Conservation (phyloP, 2,113 vertebrate genomes). For the Phylloscopus trochiloides region DNA sequence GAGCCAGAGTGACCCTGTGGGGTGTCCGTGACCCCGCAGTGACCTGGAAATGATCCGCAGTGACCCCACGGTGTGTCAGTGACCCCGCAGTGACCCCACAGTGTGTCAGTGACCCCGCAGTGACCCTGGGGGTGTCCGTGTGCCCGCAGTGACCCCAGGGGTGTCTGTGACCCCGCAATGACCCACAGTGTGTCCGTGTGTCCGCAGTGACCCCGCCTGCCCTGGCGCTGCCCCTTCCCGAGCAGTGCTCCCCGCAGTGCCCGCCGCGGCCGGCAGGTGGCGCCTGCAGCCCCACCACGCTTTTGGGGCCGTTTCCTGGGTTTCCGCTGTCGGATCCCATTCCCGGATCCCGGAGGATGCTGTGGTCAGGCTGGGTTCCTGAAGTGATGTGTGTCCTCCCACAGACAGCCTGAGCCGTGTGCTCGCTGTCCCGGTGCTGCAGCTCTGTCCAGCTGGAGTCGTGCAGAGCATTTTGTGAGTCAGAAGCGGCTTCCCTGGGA, state of each 20-base stretch:
- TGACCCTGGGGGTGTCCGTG: no score
- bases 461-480: not conserved
- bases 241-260: not conserved
- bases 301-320: fast-evolving
- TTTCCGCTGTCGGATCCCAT: fast-evolving
- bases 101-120: no score
- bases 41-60: no score
- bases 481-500: fast-evolving
- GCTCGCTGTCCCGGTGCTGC: fast-evolving
- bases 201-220: no score
- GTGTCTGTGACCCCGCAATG: no score
- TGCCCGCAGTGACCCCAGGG: no score
- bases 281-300: fast-evolving
- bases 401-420: fast-evolving
- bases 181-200: no score
- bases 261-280: not conserved
- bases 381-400: fast-evolving
- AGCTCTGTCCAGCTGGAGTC: fast-evolving
- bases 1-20: no score
- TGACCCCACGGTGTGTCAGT: not conserved
- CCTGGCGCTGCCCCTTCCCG: not conserved
- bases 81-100: not conserved
- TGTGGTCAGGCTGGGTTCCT: fast-evolving
- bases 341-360: fast-evolving
- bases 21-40: not conserved